Percentiles rank a stretch among this genome's conserved stretches.
Conservation (phyloP, 2,797 vertebrate genomes). For the Bradypodion pumilum region DNA sequence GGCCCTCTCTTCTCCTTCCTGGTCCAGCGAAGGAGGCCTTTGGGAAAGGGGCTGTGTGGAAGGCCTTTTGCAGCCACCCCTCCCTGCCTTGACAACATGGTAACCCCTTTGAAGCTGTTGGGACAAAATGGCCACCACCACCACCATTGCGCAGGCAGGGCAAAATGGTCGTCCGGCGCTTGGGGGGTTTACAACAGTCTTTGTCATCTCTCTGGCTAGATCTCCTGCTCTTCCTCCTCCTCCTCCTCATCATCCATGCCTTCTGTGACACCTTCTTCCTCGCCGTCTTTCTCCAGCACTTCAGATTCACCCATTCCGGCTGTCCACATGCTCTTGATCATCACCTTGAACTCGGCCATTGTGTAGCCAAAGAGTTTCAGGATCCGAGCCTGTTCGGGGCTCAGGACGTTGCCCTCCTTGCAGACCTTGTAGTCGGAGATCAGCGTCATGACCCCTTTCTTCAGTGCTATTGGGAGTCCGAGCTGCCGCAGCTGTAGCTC, state of each 20-base stretch:
- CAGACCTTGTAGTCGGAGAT: conserved; percentile 89
- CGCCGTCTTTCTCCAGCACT: conserved; percentile 68
- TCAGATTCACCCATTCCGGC: conserved; percentile 87
- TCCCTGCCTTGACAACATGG: too few relatives aligned
- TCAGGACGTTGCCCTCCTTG: conserved; percentile 88
- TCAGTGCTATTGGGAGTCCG: conserved; percentile 90
- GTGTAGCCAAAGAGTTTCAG: conserved; percentile 93
- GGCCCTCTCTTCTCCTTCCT: too few relatives aligned
- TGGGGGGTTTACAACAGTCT: neutral
- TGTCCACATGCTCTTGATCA: conserved; percentile 91
- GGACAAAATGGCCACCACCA: too few relatives aligned
- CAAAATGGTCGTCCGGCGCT: too few relatives aligned
- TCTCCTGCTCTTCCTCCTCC: conserved; percentile 2
- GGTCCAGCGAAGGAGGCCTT: too few relatives aligned
- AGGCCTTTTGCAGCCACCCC: too few relatives aligned
- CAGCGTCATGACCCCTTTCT: conserved; percentile 92
- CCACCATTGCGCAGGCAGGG: too few relatives aligned
- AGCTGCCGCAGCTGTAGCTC: conserved; percentile 94
- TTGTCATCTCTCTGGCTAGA: neutral
- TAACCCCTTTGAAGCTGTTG: too few relatives aligned
- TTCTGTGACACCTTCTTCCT: conserved; percentile 51
- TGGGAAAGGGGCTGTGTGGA: too few relatives aligned
- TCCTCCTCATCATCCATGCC: conserved; percentile 70
- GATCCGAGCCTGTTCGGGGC: conserved; percentile 91
- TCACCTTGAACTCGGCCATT: conserved; percentile 94